phyloP scores from a whole-genome alignment of 2,113 vertebrate species.

The Stegastes partitus region DNA sequence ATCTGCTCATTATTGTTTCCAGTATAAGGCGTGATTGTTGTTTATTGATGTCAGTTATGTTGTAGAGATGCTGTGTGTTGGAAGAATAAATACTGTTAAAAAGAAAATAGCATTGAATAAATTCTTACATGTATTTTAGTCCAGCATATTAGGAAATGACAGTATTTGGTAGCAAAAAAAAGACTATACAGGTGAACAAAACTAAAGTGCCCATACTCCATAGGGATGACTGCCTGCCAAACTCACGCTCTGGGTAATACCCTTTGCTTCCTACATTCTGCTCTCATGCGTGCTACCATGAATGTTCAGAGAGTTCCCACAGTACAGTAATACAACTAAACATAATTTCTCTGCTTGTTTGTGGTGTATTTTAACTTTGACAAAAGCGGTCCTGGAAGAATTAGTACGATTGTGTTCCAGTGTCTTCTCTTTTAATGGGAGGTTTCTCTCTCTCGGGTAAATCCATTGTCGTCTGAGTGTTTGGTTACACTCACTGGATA shows the following conservation, averaged over 20 bases:
- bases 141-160: neutral
- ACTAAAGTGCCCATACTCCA: neutral
- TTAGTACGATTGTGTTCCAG: conserved; percentile 1
- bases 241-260: neutral
- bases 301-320: conserved; percentile 12
- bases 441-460: conserved; percentile 38
- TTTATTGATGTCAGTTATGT: too few relatives aligned
- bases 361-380: conserved; percentile 32
- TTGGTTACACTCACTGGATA: conserved; percentile 42
- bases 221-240: neutral
- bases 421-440: conserved; percentile 19
- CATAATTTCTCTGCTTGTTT: conserved; percentile 37
- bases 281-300: neutral
- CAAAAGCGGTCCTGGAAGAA: conserved; percentile 18
- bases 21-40: too few relatives aligned
- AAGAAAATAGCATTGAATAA: too few relatives aligned
- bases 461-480: conserved; percentile 38
- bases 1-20: too few relatives aligned
- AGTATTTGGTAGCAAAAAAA: neutral
- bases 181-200: conserved; percentile 6
- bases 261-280: neutral
- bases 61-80: too few relatives aligned
- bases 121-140: too few relatives aligned
- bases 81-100: too few relatives aligned
- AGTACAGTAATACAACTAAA: conserved; percentile 15